Evolutionary conservation across 1,140 invertebrate genomes (phyloP), one percentile per base, ranked within the genome.

Genomic region (Heterodera schachtii): DNA sequence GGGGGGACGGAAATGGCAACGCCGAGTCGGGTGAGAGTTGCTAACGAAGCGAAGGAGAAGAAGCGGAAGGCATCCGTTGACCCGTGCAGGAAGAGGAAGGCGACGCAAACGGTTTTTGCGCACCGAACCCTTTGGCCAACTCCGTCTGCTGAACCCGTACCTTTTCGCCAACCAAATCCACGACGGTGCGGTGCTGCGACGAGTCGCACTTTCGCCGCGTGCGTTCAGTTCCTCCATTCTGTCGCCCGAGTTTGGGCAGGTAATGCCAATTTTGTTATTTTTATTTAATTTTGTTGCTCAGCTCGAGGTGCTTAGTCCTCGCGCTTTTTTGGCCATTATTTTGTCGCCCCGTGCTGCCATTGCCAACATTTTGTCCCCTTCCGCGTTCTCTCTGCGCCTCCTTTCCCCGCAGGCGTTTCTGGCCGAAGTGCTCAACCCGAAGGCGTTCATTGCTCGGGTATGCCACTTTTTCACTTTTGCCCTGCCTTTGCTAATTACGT

Each of bases 351-450:
- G 78, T 43, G 64, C 81, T 9, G 70, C 73, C 0, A 73, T 80
- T 4, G 81, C 77, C 9, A 71, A 73, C 67, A 78, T 82, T 43
- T 46, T 82, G n/a, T 82, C 81, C 31, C 81, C 81, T 47, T 67
- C 60, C 9, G 81, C 79, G 0, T 73, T 82, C 52, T 31, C 9
- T 31, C 11, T 44, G 43, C 60, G 64, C 19, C 21, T 76, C 46
- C 41, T 79, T n/a, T 75, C 80, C n/a, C 81, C 81, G 6, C 81
- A 74, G 31, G 76, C 79, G 47, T 79, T 81, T 49, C 7, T 47
- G 21, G 31, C 80, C n/a, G 67, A 71, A 74, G 43, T 82, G 60
- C 69, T 82, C 4, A n/a, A 44, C 1, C 81, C 81, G 21, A 41
- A 60, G 11, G 73, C 73, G 41, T 78, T 78, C 64, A 52, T 64